Conservation (phyloP, 2,113 vertebrate species). For the Chrysemys picta region DNA sequence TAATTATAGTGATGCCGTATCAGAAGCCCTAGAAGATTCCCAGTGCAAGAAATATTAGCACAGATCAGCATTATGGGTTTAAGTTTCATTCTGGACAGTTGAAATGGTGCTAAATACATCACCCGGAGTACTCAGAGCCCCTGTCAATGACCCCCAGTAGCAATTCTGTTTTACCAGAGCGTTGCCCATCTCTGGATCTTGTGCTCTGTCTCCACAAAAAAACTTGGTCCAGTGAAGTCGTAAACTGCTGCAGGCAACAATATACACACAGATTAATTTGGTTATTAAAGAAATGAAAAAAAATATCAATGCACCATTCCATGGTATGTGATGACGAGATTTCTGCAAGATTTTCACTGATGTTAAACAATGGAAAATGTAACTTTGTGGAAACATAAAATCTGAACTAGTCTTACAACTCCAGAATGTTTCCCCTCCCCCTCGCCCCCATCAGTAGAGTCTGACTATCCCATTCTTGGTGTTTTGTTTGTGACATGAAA, state of each 20-base stretch:
- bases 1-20: not conserved
- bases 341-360: conserved; percentile 8
- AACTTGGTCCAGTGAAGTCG: not conserved
- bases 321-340: not conserved
- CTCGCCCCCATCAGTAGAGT: not conserved
- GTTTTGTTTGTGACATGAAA: not conserved
- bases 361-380: not conserved
- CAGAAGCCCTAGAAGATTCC: not conserved
- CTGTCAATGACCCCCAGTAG: not conserved
- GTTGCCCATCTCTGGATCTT: not conserved
- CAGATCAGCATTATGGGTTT: not conserved
- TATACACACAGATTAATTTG: not conserved
- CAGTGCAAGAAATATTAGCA: not conserved
- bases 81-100: not conserved
- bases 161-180: not conserved
- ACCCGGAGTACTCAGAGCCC: not conserved
- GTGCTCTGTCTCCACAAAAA: not conserved
- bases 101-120: not conserved
- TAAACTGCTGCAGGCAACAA: not conserved
- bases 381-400: conserved; percentile 23
- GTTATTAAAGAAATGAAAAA: not conserved
- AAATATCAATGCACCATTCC: not conserved
- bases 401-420: not conserved
- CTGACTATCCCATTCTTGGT: not conserved
- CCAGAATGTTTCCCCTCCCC: not conserved